Conservation (phyloP, 2,888 invertebrate species). For the Scaptodrosophila latifasciaeformis region DNA sequence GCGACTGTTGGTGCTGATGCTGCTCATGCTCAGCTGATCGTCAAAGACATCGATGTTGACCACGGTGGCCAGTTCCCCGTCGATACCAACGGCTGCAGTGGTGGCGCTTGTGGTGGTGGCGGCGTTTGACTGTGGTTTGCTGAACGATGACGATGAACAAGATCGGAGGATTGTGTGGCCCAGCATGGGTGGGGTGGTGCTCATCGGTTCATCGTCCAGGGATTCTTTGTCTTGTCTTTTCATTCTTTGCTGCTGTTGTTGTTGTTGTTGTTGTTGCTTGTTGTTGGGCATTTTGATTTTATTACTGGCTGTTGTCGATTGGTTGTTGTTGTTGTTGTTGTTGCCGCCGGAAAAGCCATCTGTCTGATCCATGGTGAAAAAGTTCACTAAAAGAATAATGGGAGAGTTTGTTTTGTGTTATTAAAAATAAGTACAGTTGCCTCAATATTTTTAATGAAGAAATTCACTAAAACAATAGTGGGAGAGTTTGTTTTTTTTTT, state of each 20-base stretch:
- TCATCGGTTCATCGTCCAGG: slow-evolving; percentile 23
- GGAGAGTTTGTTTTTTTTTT: too few relatives aligned
- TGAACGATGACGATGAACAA: too few relatives aligned
- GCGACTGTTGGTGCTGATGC: slow-evolving; percentile 88
- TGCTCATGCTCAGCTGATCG: slow-evolving; percentile 89
- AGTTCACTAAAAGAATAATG: slow-evolving; percentile 34
- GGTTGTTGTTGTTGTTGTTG: slow-evolving; percentile 43
- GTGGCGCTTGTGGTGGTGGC: slow-evolving; percentile 5
- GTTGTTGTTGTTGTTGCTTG: not conserved
- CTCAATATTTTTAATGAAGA: too few relatives aligned
- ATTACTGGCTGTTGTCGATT: slow-evolving; percentile 9
- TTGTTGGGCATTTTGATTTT: too few relatives aligned
- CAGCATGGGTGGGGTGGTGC: slow-evolving; percentile 27
- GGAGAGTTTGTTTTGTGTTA: too few relatives aligned
- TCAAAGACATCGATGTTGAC: slow-evolving; percentile 77
- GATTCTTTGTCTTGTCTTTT: slow-evolving; percentile 12
- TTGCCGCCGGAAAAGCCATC: slow-evolving; percentile 39
- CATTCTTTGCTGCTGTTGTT: not conserved
- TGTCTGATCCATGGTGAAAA: slow-evolving; percentile 44
- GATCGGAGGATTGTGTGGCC: not conserved
- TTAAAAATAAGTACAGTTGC: too few relatives aligned
- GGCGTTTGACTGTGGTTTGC: not conserved
- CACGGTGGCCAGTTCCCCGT: slow-evolving; percentile 79
- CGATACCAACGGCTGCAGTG: slow-evolving; percentile 73
- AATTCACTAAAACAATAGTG: too few relatives aligned